phyloP scores from a whole-genome alignment of 2,888 invertebrate genomes.

The Tinea trinotella region DNA sequence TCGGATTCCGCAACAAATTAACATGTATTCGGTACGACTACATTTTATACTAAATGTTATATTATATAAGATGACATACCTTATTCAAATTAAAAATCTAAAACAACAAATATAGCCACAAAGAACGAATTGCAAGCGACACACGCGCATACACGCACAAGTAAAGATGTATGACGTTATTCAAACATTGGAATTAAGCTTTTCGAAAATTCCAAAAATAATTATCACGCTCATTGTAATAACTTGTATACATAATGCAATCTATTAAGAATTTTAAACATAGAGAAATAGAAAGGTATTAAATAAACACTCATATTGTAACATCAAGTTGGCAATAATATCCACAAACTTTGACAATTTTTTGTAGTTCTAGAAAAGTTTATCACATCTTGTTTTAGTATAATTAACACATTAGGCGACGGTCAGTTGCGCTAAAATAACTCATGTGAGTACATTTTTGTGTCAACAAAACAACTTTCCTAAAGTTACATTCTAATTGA shows the following conservation, averaged over 20 bases:
- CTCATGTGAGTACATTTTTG: conserved; percentile 4
- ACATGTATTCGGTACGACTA: conserved; percentile 70
- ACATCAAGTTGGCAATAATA: conserved; percentile 1
- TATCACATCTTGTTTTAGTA: conserved; percentile 14
- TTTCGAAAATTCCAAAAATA: not conserved
- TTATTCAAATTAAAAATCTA: not conserved
- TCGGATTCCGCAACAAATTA: conserved; percentile 72
- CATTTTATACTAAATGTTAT: conserved; percentile 44
- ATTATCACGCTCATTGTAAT: not conserved
- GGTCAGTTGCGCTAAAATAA: conserved; percentile 8
- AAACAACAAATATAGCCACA: not conserved
- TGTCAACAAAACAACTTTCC: conserved; percentile 13
- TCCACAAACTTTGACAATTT: conserved; percentile 10
- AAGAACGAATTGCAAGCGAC: not conserved
- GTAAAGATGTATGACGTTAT: not conserved
- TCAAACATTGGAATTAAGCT: not conserved
- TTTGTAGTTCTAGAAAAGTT: conserved; percentile 2
- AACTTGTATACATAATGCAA: not conserved
- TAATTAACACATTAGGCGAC: conserved; percentile 15
- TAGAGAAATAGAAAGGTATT: conserved; percentile 4
- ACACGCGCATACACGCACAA: no score
- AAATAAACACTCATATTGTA: not conserved
- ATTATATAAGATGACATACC: conserved; percentile 15
- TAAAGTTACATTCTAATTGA: conserved; percentile 14
- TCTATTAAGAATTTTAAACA: conserved; percentile 2